Evolutionary conservation across 2,888 invertebrate genomes (phyloP), one percentile per base, ranked within the genome.

Genomic region (Tanytarsus gracilentus): DNA sequence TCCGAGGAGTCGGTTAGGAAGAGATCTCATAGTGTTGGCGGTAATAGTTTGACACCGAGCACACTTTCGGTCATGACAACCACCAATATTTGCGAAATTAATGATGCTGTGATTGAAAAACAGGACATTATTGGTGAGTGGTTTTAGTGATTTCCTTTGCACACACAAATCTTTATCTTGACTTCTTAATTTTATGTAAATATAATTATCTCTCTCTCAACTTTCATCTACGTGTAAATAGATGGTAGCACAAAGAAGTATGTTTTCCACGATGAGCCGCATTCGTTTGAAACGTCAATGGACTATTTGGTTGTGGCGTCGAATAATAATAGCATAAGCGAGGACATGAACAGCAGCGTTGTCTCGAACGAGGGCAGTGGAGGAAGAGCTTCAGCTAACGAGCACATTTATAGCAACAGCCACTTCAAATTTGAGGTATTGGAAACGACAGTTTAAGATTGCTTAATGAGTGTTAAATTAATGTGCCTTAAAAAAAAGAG

Each of bases 381-480:
- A 23, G 21, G 44, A 44, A 9, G 18, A 21, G 50, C 30, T 14
- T 8, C 44, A 14, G 14, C 27, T 11, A 6, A 27, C n/a, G 58
- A 58, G 23, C 49, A 50, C 16, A 60, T 60, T 50, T 60, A 60
- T 29, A 60, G 66, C 50, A 66, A 64, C 52, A 66, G 65, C 62
- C 67, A 68, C 62, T 66, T 68, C 62, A 67, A 67, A 62, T 66
- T 66, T 62, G 82, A 83, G 82, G 83, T 83, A 82, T 76, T 83
- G 71, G 82, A 83, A 79, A 83, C 82, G 68, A 82, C 82, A 72
- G 83, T 83, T 74, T 83, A 77, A 73, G 65, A 67, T 52, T 55
- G 44, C 53, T 62, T 58, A 62, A 59, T 63, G 39, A 63, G 62
- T 53, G n/a, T n/a, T n/a, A n/a, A n/a, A n/a, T n/a, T n/a, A n/a